Base-by-base conservation (phyloP, 2,797 vertebrate genomes). In the Tokudaia muenninki region DNA sequence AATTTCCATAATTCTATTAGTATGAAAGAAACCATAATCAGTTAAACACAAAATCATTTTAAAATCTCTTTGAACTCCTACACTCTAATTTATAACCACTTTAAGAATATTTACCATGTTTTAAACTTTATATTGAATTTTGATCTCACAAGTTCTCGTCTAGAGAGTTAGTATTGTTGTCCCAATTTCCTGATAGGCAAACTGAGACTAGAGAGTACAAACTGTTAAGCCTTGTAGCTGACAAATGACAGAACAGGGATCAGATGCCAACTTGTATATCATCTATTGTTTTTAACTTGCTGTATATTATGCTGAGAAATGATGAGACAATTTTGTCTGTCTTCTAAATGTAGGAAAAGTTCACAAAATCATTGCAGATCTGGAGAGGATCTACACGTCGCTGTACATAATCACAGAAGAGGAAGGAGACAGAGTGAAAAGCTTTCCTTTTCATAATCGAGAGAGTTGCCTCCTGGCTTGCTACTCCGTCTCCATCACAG, bases 21-120 rank as follows among this genome's bases (percentile, higher is more conserved):
- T 84, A 63, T 31, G 12, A 77, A 72, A 65, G 80, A 90, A 93
- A 57, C 31, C 10, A 94, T n/a, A 95, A 94, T n/a, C 16, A 90
- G 0, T 59, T 91, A 90, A 70, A 21, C 26, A 92, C 90, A 89
- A 87, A 80, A 81, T 50, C 50, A 80, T 57, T 37, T 93, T 70
- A 95, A 94, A 41, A 74, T 67, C 10, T 50, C 26, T 81, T 94
- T 91, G 29, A 88, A 89, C 29, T 41, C n/a, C 7, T 88, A 65
- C 87, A 41, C 57, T 67, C 26, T 83, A 83, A 61, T 84, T 91
- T 75, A 81, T 52, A 94, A 57, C 7, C 1, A 70, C 31, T 70
- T 90, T 92, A 52, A 41, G 89, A 93, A 65, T 79, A 17, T 13
- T 83, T 90, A 78, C 74, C 6, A 7, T 67, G 19, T 21, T 93